Base-by-base conservation (phyloP, 2,113 vertebrate genomes). In the Monopterus albus region DNA sequence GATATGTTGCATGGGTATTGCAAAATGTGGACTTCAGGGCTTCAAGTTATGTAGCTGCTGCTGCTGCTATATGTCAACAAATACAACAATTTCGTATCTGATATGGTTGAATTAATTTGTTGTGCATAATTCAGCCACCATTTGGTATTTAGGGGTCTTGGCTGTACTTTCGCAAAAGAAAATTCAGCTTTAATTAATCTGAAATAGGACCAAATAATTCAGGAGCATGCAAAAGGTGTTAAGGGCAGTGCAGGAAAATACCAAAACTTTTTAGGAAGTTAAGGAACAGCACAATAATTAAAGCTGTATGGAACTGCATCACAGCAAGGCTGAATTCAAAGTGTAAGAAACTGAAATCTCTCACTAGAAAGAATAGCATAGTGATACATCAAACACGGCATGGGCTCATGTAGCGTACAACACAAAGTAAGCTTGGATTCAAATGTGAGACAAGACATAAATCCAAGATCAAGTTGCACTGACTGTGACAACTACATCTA, bases 371-470 rank as follows among this genome's bases (percentile, higher is more conserved):
- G 21, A 74, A 55, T 3, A 72, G 64, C 72, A 66, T 40, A 83
- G 81, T 88, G 85, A 90, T 79, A 86, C 84, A 91, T 87, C 81
- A 90, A 88, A 87, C 43, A 64, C 79, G 75, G 47, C 43, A 47
- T 55, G 60, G 45, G 13, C 23, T 55, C 6, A 69, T 62, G 64
- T 36, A 15, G 40, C 40, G 23, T 3, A 46, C 3, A 38, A 17
- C 43, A 72, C 25, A 42, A 72, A 77, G 29, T 2, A 15, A 23
- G 11, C 35, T 53, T 52, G 38, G 51, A 79, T 53, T 29, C 21
- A 33, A 28, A 4, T 0, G 31, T 8, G 23, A 20, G 45, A 74
- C 55, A 6, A 43, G 38, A 75, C 45, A 47, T 6, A 0, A 78
- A 78, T 57, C 53, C 51, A 76, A 53, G 50, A 50, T 36, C n/a